phyloP scores from a whole-genome alignment of 2,888 invertebrate genomes.

The Dryadula phaetusa region DNA sequence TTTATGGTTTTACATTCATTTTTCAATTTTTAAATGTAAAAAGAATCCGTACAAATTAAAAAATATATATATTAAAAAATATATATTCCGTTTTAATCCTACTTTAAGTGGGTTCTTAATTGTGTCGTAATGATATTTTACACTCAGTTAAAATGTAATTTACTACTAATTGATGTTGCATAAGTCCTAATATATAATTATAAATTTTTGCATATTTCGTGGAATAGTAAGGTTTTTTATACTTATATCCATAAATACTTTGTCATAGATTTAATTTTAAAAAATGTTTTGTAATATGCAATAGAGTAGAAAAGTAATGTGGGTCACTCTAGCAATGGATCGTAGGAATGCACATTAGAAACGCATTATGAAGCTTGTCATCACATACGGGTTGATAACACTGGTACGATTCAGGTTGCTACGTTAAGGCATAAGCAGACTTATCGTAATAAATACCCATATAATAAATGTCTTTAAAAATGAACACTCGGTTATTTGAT shows the following conservation, averaged over 20 bases:
- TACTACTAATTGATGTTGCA: too few species aligned
- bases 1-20: too few species aligned
- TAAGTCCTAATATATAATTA: too few species aligned
- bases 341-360: slow-evolving; percentile 37
- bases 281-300: not conserved
- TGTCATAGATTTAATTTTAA: not conserved
- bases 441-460: not conserved
- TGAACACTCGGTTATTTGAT: not conserved
- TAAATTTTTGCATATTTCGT: too few species aligned
- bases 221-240: too few species aligned
- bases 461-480: not conserved
- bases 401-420: slow-evolving; percentile 27
- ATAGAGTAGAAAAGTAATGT: slow-evolving; percentile 9
- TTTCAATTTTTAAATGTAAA: too few species aligned
- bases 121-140: too few species aligned
- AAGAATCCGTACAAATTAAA: too few species aligned
- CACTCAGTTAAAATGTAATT: too few species aligned
- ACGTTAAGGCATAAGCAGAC: not conserved
- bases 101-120: too few species aligned
- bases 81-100: too few species aligned
- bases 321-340: slow-evolving; percentile 23
- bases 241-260: not conserved
- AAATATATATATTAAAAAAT: too few species aligned
- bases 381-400: slow-evolving; percentile 30
- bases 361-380: slow-evolving; percentile 31